Evolutionary conservation across 2,113 vertebrate species (phyloP).

Genomic region (Laticauda colubrina): DNA sequence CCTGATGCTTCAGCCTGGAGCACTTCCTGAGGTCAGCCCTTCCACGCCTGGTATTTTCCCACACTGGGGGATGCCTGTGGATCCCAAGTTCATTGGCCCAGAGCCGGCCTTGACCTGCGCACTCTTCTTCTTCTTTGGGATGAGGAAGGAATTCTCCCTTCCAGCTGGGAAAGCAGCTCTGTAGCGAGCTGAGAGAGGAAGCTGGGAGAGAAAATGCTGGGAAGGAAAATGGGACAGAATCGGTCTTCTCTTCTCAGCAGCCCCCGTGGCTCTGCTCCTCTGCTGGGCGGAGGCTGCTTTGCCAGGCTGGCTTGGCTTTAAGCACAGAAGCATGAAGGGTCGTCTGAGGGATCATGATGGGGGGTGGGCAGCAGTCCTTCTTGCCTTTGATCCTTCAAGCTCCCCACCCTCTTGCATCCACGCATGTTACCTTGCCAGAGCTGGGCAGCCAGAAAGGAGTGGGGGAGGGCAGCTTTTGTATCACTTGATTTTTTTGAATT

Average conservation of each 20-base stretch:
- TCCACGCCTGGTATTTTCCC: not conserved
- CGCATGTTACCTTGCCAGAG: not conserved
- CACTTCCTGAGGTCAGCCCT: not conserved
- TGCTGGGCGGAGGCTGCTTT: not conserved
- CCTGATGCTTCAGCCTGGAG: not conserved
- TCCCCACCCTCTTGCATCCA: not conserved
- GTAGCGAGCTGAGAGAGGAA: not conserved
- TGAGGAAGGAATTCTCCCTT: not conserved
- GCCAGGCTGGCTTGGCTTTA: not conserved
- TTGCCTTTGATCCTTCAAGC: not conserved
- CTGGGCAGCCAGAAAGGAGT: not conserved
- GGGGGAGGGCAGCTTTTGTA: constrained; percentile 43
- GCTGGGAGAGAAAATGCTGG: not conserved
- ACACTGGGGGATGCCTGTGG: not conserved
- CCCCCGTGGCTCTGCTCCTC: not conserved
- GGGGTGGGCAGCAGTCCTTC: not conserved
- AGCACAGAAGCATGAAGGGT: not conserved
- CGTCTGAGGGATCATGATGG: not conserved
- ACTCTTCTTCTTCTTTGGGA: not conserved
- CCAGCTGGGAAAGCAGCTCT: not conserved
- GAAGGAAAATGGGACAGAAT: not conserved
- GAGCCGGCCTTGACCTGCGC: not conserved
- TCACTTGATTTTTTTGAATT: not conserved
- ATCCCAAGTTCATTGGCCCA: not conserved
- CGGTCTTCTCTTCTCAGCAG: not conserved